These are phyloP conservation scores for Trissonchulus latispiculum DNA, from an alignment of 2,888 invertebrate species.

Conservation along the genomic window DNA sequence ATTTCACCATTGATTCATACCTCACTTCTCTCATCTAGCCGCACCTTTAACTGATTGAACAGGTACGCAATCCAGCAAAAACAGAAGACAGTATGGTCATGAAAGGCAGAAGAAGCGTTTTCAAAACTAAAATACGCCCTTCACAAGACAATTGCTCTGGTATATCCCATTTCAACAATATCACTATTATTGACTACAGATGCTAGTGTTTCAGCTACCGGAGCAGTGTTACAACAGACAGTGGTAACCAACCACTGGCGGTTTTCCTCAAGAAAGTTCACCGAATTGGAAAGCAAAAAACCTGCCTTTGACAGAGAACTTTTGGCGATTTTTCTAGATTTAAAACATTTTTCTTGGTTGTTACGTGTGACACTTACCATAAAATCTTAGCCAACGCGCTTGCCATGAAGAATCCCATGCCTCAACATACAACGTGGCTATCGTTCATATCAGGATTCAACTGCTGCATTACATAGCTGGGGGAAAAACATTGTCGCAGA, in stretches of 20 bases:
- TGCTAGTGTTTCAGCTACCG: neutral
- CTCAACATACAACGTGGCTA: neutral
- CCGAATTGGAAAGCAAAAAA: constrained; percentile 10
- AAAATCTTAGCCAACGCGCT: neutral
- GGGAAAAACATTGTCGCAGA: neutral
- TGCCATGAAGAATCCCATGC: neutral
- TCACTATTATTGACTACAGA: neutral
- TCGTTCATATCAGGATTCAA: neutral
- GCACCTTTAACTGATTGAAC: constrained; percentile 15
- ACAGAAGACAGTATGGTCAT: neutral
- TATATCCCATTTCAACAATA: neutral
- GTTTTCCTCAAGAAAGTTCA: constrained; percentile 9
- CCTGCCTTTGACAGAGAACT: constrained; percentile 15
- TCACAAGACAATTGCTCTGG: neutral
- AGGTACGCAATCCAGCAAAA: neutral
- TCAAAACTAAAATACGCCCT: neutral
- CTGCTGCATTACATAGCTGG: neutral
- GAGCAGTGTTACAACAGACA: neutral
- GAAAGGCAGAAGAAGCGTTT: neutral
- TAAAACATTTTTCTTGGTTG: neutral
- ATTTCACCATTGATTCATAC: constrained; percentile 13
- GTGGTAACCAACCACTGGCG: neutral
- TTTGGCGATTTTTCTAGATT: constrained; percentile 3
- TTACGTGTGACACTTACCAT: neutral
- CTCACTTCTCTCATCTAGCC: constrained; percentile 5